These are phyloP conservation scores for Dorcus parallelipipedus DNA, from an alignment of 2,888 invertebrate species.

Conservation along the genomic window DNA sequence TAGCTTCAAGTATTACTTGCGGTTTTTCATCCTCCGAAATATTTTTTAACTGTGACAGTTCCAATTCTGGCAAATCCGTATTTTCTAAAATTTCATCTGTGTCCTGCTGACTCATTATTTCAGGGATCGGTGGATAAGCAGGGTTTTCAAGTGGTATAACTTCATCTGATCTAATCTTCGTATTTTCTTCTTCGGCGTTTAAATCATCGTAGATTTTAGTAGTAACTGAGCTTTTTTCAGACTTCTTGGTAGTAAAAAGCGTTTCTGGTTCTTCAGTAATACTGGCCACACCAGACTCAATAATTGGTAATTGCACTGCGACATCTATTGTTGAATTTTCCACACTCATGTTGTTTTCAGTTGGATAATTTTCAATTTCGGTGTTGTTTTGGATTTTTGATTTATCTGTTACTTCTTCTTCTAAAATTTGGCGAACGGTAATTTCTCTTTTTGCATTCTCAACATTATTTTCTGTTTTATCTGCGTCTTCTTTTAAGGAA, in stretches of 20 bases:
- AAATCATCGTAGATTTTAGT: conserved; percentile 1
- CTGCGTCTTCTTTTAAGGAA: neutral
- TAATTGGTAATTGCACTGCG: conserved; percentile 16
- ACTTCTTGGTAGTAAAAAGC: neutral
- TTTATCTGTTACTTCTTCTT: neutral
- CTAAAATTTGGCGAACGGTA: neutral
- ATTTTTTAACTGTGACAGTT: neutral
- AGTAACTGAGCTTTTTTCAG: conserved; percentile 3
- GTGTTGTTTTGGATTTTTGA: conserved; percentile 2
- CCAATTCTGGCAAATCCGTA: no score
- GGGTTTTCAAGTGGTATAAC: conserved; percentile 42
- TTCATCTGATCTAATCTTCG: conserved; percentile 13
- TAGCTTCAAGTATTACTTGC: neutral
- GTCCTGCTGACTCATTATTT: conserved; percentile 48
- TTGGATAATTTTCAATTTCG: conserved; percentile 11
- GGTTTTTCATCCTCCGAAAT: neutral
- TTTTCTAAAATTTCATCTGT: conserved; percentile 12
- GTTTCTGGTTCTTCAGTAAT: conserved; percentile 10
- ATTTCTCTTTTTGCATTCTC: neutral
- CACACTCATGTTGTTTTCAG: neutral
- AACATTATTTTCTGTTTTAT: neutral
- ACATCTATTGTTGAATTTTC: conserved; percentile 17
- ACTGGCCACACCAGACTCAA: conserved; percentile 6
- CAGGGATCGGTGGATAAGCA: conserved; percentile 54
- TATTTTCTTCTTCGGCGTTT: conserved; percentile 2